phyloP scores from a whole-genome alignment of 1,140 invertebrate species.

The Drosophila neocordata region DNA sequence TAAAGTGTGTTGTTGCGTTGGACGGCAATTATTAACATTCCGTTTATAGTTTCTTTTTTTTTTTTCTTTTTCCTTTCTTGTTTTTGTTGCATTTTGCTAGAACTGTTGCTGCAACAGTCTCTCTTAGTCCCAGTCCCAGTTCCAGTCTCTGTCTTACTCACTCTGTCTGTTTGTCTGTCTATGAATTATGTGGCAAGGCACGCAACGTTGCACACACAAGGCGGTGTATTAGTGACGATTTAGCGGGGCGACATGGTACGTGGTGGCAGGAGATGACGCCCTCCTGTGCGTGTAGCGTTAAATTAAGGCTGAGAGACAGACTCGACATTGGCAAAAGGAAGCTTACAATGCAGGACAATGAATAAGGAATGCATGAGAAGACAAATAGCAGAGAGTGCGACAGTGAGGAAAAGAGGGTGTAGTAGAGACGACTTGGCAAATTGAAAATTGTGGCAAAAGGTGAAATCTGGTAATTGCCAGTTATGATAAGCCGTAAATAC shows the following conservation, averaged over 20 bases:
- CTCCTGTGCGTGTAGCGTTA: constrained; percentile 68
- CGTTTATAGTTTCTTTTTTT: constrained; percentile 26
- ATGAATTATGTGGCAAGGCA: constrained; percentile 60
- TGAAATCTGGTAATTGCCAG: constrained; percentile 1
- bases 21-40: constrained; percentile 56
- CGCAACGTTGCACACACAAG: constrained; percentile 68
- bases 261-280: constrained; percentile 37
- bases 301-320: constrained; percentile 50
- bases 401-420: too few relatives aligned
- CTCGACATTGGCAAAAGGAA: constrained; percentile 7
- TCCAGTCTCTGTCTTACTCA: constrained; percentile 16
- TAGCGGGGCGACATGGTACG: constrained; percentile 29
- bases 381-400: not conserved
- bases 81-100: constrained; percentile 56
- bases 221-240: constrained; percentile 75
- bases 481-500: not conserved
- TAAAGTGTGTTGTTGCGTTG: constrained; percentile 47
- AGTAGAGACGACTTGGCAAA: too few relatives aligned
- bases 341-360: constrained; percentile 15
- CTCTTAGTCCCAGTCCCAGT: too few relatives aligned
- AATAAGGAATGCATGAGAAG: constrained; percentile 11
- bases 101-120: not conserved
- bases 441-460: not conserved
- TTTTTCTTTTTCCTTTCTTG: constrained; percentile 4
- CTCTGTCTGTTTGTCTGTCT: constrained; percentile 5